Evolutionary conservation across 2,888 invertebrate species (phyloP).

Genomic region (Operophtera brumata): DNA sequence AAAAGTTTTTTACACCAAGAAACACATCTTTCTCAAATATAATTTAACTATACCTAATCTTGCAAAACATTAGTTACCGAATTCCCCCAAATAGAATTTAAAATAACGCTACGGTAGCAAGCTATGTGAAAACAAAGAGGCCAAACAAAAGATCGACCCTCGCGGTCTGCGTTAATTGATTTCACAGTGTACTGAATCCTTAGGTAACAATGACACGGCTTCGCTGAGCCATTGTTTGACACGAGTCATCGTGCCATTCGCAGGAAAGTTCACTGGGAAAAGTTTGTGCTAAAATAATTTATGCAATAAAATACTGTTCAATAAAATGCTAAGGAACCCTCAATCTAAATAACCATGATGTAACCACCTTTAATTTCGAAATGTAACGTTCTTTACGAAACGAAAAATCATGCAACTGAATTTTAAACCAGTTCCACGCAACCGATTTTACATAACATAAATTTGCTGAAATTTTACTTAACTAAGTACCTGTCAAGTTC

Average conservation of each 20-base stretch:
- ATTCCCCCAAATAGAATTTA: constrained; percentile 32
- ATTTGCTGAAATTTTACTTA: too few relatives aligned
- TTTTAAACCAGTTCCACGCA: too few relatives aligned
- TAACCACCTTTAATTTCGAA: too few relatives aligned
- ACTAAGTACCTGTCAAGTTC: too few relatives aligned
- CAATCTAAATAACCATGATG: not conserved
- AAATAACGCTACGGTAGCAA: constrained; percentile 31
- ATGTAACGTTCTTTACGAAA: too few relatives aligned
- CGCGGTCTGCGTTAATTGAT: constrained; percentile 32
- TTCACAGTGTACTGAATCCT: constrained; percentile 31
- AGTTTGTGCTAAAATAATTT: constrained; percentile 3
- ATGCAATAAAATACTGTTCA: constrained; percentile 3
- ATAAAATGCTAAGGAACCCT: not conserved
- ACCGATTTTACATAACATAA: too few relatives aligned
- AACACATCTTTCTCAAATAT: too few relatives aligned
- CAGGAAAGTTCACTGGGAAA: constrained; percentile 5
- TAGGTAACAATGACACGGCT: constrained; percentile 21
- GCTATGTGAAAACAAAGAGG: constrained; percentile 29
- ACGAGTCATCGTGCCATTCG: constrained; percentile 11
- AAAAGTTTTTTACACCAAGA: too few relatives aligned
- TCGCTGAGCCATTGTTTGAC: constrained; percentile 17
- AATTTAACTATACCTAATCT: too few relatives aligned
- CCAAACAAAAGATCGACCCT: constrained; percentile 32
- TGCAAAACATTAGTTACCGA: constrained; percentile 2
- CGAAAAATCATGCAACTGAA: too few relatives aligned